phyloP scores from a whole-genome alignment of 2,797 vertebrate genomes.

The Megaceryle alcyon region DNA sequence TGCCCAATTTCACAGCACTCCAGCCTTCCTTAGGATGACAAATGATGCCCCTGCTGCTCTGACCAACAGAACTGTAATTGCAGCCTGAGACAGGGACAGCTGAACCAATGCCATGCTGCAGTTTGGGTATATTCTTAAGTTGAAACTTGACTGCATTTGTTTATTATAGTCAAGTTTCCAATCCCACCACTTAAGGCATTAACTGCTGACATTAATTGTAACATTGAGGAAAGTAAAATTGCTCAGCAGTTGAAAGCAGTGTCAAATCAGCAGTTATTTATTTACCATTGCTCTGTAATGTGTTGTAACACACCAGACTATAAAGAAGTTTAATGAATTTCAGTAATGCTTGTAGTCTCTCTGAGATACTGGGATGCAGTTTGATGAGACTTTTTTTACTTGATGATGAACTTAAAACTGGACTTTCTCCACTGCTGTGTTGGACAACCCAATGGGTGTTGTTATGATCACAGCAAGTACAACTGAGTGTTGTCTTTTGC shows the following conservation, averaged over 20 bases:
- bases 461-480: neutral
- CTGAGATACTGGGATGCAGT: neutral
- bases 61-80: constrained; percentile 65
- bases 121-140: constrained; percentile 6
- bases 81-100: constrained; percentile 12
- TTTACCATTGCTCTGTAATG: constrained; percentile 20
- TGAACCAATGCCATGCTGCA: neutral
- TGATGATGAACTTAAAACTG: neutral
- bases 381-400: neutral
- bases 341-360: constrained; percentile 1
- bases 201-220: constrained; percentile 53
- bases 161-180: neutral
- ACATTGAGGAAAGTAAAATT: constrained; percentile 39
- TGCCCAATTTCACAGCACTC: constrained; percentile 61
- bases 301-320: constrained; percentile 3
- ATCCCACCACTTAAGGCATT: constrained; percentile 32
- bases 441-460: neutral
- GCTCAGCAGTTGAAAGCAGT: constrained; percentile 39
- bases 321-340: constrained; percentile 47
- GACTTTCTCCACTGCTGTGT: neutral
- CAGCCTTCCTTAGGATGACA: constrained; percentile 63
- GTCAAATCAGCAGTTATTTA: constrained; percentile 65
- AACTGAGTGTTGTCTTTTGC: neutral
- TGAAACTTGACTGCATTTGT: constrained; percentile 16
- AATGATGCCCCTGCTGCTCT: constrained; percentile 57